Percentiles rank a stretch among this genome's conserved stretches.
Evolutionary conservation across 2,888 invertebrate species (phyloP).

Genomic region (Gari tellinella): DNA sequence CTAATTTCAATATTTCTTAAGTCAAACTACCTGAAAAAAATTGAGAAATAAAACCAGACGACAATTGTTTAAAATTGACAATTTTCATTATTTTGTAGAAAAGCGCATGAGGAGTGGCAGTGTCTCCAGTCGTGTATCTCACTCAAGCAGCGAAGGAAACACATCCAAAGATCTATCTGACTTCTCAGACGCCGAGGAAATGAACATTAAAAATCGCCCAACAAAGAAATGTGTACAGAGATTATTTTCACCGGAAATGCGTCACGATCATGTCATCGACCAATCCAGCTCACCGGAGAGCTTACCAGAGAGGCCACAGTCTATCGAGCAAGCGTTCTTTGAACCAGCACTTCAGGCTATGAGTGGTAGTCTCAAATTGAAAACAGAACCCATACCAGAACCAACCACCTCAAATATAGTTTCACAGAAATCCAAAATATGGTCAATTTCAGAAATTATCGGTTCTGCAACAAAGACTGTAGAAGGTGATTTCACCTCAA

Average conservation of each 20-base stretch:
- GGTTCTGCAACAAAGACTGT: slow-evolving; percentile 33
- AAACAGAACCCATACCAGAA: background rate
- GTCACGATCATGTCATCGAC: slow-evolving; percentile 28
- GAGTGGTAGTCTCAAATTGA: too few species aligned
- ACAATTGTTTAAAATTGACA: too few species aligned
- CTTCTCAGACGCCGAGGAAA: slow-evolving; percentile 50
- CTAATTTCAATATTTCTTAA: too few species aligned
- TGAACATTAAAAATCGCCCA: slow-evolving; percentile 7
- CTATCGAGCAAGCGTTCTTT: too few species aligned
- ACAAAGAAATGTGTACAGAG: slow-evolving; percentile 32
- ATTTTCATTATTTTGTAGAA: slow-evolving; percentile 13
- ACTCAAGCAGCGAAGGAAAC: slow-evolving; percentile 44
- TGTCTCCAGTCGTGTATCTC: slow-evolving; percentile 50
- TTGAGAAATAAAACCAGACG: too few species aligned
- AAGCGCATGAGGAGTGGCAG: slow-evolving; percentile 43
- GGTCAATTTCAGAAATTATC: slow-evolving; percentile 67
- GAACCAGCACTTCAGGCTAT: too few species aligned
- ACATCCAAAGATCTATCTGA: slow-evolving; percentile 46
- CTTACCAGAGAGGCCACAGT: slow-evolving; percentile 4
- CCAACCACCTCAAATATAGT: background rate
- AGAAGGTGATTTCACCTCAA: slow-evolving; percentile 1
- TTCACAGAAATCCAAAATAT: slow-evolving; percentile 59
- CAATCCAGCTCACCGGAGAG: slow-evolving; percentile 53
- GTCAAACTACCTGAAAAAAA: too few species aligned
- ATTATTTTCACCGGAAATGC: slow-evolving; percentile 43